A percentile compares a stretch with the other conserved stretches of the same genome.
Conservation (phyloP, 2,113 vertebrate species). For the Malurus cyaneus region DNA sequence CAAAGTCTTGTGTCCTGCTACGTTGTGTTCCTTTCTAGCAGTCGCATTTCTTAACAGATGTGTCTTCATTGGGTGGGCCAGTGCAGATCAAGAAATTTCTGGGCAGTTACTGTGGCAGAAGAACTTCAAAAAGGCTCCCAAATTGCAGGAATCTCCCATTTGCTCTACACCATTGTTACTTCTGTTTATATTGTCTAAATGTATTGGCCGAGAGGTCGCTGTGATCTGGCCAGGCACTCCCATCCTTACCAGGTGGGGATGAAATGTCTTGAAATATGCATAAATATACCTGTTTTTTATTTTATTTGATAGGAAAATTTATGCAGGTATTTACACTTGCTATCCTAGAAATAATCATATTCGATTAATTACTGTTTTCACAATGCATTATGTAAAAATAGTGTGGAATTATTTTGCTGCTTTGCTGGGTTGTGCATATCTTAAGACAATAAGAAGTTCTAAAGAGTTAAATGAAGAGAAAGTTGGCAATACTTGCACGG, state of each 20-base stretch:
- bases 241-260: not conserved
- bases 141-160: not conserved
- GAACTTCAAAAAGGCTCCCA: not conserved
- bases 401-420: not conserved
- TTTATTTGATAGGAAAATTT: not conserved
- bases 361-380: not conserved
- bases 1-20: not conserved
- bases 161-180: not conserved
- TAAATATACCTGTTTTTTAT: not conserved
- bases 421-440: not conserved
- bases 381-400: not conserved
- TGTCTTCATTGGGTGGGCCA: not conserved
- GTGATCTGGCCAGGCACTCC: not conserved
- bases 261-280: not conserved
- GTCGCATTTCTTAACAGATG: not conserved
- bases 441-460: not conserved
- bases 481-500: not conserved
- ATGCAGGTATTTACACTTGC: not conserved
- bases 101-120: not conserved
- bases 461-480: conserved; percentile 32
- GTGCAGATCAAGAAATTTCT: not conserved
- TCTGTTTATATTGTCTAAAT: not conserved
- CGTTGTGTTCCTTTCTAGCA: not conserved
- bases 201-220: not conserved
- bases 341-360: not conserved